A percentile compares a stretch with the other conserved stretches of the same genome.
Evolutionary conservation across 2,797 vertebrate genomes (phyloP).

Genomic region (Lepus oiostolus): DNA sequence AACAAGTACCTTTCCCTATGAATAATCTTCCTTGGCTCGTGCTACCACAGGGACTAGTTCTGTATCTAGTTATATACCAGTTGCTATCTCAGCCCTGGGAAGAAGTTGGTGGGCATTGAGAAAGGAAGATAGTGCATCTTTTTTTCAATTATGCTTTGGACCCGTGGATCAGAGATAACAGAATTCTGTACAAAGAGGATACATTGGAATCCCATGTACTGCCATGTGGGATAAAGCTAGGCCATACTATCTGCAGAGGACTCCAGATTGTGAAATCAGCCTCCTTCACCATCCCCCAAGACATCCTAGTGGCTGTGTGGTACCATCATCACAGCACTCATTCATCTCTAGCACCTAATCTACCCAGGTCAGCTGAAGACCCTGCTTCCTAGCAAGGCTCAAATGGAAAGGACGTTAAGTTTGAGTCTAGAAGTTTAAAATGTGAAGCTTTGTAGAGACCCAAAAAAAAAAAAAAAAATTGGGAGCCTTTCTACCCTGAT

Average conservation of each 20-base stretch:
- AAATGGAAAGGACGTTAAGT: constrained; percentile 38
- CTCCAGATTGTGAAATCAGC: constrained; percentile 50
- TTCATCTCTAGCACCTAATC: not conserved
- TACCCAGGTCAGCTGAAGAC: constrained; percentile 10
- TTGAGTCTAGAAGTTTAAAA: constrained; percentile 25
- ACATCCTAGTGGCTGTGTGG: constrained; percentile 46
- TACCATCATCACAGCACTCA: not conserved
- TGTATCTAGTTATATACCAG: not conserved
- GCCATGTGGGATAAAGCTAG: constrained; percentile 12
- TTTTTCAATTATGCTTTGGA: constrained; percentile 20
- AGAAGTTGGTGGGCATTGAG: not conserved
- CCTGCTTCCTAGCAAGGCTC: constrained; percentile 26
- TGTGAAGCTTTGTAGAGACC: constrained; percentile 30
- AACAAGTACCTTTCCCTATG: not conserved
- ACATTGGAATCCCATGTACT: not conserved
- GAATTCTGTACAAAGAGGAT: not conserved
- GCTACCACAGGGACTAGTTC: not conserved
- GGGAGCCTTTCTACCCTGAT: not conserved
- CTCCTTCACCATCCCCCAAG: not conserved
- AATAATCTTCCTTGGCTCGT: not conserved
- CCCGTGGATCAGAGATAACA: not conserved
- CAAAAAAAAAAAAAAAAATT: not conserved
- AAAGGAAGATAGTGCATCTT: not conserved
- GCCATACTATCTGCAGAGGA: not conserved
- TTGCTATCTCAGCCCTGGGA: not conserved